phyloP scores from a whole-genome alignment of 2,113 vertebrate genomes.

The Axis porcinus region DNA sequence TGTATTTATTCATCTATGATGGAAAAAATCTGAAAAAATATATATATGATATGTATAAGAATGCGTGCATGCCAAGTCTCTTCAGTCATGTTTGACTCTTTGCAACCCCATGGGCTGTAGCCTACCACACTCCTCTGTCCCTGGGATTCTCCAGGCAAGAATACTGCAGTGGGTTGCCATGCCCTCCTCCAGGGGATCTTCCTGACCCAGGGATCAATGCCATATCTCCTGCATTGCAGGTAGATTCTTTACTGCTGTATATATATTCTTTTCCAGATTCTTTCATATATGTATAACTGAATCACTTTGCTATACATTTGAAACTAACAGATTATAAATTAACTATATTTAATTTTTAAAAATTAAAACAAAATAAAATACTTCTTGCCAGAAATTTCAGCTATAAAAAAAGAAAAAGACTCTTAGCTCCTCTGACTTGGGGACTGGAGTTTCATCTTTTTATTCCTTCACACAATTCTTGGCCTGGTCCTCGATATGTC shows the following conservation, averaged over 20 bases:
- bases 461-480: neutral
- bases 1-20: neutral
- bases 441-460: neutral
- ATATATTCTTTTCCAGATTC: neutral
- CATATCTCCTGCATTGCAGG: neutral
- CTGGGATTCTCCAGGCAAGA: neutral
- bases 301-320: neutral
- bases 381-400: neutral
- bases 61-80: neutral
- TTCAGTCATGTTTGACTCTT: neutral
- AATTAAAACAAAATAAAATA: neutral
- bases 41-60: neutral
- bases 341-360: neutral
- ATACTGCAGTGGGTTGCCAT: neutral
- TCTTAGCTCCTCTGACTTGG: neutral
- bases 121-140: neutral
- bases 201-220: neutral
- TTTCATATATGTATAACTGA: neutral
- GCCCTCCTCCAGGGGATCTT: neutral
- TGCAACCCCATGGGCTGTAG: neutral
- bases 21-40: neutral
- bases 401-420: neutral
- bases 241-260: neutral
- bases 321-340: neutral
- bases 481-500: neutral